phyloP scores from a whole-genome alignment of 2,113 vertebrate genomes.

The Hyperopisus bebe region DNA sequence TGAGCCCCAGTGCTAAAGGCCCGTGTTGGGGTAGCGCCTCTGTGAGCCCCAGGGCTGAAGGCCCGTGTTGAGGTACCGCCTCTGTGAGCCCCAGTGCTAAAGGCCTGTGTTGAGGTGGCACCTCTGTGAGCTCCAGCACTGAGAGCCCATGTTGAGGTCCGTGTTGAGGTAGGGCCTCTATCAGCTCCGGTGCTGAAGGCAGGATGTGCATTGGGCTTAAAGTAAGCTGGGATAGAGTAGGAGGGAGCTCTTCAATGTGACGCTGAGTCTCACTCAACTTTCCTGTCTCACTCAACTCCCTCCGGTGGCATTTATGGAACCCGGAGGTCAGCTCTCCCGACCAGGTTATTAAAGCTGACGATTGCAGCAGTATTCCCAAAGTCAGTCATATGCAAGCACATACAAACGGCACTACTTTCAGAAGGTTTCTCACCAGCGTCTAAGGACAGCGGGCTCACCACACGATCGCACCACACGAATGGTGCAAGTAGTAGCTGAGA shows the following conservation, averaged over 20 bases:
- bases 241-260: background rate
- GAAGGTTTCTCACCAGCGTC: background rate
- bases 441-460: background rate
- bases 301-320: background rate
- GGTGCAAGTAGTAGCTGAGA: background rate
- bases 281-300: background rate
- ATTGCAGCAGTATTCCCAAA: background rate
- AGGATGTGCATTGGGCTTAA: background rate
- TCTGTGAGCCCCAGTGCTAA: no score
- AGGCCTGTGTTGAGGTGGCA: background rate
- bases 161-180: no score
- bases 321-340: background rate
- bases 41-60: background rate
- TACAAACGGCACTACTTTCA: background rate
- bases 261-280: background rate
- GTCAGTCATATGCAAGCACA: background rate
- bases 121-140: background rate
- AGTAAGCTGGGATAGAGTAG: background rate
- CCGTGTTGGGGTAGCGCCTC: background rate
- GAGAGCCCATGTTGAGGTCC: no score
- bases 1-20: background rate
- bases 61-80: no score
- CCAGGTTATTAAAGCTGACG: background rate
- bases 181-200: background rate
- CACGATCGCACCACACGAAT: background rate